Evolutionary conservation across 2,888 invertebrate species (phyloP).

Genomic region (Bombylius major): DNA sequence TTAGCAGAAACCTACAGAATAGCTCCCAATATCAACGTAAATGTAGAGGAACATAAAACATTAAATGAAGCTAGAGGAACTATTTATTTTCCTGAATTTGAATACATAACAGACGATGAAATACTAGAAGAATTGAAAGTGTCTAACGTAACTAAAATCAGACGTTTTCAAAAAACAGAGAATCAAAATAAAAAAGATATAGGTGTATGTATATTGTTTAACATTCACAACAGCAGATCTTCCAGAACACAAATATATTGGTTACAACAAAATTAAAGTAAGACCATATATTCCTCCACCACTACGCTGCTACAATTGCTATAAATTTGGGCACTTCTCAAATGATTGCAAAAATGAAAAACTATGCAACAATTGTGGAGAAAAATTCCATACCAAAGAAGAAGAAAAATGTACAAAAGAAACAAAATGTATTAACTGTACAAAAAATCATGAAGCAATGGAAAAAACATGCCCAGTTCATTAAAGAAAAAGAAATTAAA

Average conservation of each 20-base stretch:
- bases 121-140: neutral
- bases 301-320: neutral
- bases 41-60: neutral
- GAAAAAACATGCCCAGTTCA: neutral
- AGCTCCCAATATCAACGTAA: too few relatives aligned
- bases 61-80: neutral
- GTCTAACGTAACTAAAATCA: neutral
- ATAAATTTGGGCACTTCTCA: too few relatives aligned
- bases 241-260: neutral
- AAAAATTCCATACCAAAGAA: too few relatives aligned
- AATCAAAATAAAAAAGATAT: neutral
- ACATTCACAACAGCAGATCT: neutral
- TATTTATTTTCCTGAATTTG: neutral
- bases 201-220: neutral
- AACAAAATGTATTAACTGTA: neutral
- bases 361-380: too few relatives aligned
- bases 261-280: neutral
- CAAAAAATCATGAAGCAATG: neutral
- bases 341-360: too few relatives aligned
- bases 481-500: neutral
- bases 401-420: too few relatives aligned
- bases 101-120: neutral
- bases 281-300: neutral
- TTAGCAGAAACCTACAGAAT: too few relatives aligned
- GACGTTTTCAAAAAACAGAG: neutral